Conservation (phyloP, 2,888 invertebrate species). For the Crematogaster levior region DNA sequence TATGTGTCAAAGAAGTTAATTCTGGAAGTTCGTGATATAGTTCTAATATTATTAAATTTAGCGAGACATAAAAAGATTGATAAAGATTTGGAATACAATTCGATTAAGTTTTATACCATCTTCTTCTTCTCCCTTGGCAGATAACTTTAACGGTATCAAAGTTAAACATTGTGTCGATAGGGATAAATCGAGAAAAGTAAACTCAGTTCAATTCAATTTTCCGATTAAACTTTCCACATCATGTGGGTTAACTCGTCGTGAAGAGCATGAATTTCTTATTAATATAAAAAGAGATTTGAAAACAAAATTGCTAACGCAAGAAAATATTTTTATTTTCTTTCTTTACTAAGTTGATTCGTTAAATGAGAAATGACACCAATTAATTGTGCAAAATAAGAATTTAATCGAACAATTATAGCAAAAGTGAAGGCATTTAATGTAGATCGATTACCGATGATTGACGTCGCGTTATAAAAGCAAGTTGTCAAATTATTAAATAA, state of each 20-base stretch:
- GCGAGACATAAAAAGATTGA: not conserved
- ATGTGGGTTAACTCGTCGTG: not conserved
- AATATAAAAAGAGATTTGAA: not conserved
- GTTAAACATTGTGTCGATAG: not conserved
- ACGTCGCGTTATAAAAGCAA: not conserved
- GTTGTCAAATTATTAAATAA: slow-evolving; percentile 7
- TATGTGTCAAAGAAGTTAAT: not conserved
- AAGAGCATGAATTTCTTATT: not conserved
- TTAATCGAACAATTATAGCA: not conserved
- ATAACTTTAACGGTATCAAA: slow-evolving; percentile 22
- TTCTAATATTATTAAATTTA: not conserved
- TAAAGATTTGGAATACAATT: not conserved
- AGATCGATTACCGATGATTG: not conserved
- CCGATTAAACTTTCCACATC: not conserved
- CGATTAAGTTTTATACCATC: slow-evolving; percentile 6
- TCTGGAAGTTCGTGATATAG: not conserved
- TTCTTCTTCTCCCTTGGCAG: not conserved
- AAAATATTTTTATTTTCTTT: not conserved
- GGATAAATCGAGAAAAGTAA: slow-evolving; percentile 16
- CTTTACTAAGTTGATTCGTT: not conserved
- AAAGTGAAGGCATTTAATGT: not conserved
- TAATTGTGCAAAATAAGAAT: not conserved
- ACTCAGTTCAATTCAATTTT: slow-evolving; percentile 11
- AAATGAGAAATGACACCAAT: not conserved
- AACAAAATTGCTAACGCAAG: not conserved